phyloP scores from a whole-genome alignment of 2,113 vertebrate genomes.

The Oxygymnocypris stewartii region DNA sequence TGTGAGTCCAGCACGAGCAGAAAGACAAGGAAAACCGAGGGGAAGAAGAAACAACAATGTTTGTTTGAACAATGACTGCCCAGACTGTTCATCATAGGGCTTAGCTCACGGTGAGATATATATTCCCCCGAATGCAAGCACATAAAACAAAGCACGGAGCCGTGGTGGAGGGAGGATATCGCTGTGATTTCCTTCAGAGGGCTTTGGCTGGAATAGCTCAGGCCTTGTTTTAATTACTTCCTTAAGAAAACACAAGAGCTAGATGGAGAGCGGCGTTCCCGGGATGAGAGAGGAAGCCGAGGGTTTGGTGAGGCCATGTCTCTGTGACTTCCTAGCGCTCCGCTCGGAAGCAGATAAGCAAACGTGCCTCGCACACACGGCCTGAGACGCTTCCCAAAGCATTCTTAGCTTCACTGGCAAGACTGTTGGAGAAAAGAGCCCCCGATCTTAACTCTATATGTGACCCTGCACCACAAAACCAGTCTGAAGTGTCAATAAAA shows the following conservation, averaged over 20 bases:
- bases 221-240: constrained; percentile 80
- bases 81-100: constrained; percentile 62
- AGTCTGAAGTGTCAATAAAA: too few species aligned
- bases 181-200: constrained; percentile 64
- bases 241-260: constrained; percentile 73
- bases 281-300: constrained; percentile 74
- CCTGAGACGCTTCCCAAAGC: neutral
- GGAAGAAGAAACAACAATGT: constrained; percentile 45
- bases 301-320: constrained; percentile 74
- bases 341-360: constrained; percentile 26
- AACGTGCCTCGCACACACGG: constrained; percentile 35
- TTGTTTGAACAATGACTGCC: too few species aligned
- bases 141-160: constrained; percentile 76
- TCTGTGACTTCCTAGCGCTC: constrained; percentile 69
- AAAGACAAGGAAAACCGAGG: constrained; percentile 9
- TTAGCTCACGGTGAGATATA: constrained; percentile 68
- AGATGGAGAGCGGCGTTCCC: constrained; percentile 61
- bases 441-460: neutral
- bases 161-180: constrained; percentile 60
- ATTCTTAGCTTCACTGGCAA: constrained; percentile 1
- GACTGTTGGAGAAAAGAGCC: neutral
- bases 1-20: neutral
- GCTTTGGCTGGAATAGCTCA: constrained; percentile 62
- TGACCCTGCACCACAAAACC: too few species aligned
- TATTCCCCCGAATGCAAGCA: constrained; percentile 66